phyloP scores from a whole-genome alignment of 2,113 vertebrate genomes.

The Microtus richardsoni region DNA sequence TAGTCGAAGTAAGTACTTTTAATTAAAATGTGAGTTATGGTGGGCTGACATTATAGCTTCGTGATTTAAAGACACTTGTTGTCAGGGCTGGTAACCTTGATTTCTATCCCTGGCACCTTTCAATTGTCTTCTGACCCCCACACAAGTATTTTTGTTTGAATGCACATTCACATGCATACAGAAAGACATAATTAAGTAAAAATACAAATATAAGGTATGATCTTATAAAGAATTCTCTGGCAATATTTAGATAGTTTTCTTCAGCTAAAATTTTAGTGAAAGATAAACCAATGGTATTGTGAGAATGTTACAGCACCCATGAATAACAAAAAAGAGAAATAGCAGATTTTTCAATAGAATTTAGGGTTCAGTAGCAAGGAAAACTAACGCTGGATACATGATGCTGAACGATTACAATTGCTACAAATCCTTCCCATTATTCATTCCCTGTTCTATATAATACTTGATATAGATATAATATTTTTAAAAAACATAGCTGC shows the following conservation, averaged over 20 bases:
- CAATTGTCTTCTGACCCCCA: neutral
- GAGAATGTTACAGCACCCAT: neutral
- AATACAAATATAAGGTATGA: neutral
- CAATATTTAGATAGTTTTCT: neutral
- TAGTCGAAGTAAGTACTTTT: neutral
- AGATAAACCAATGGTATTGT: neutral
- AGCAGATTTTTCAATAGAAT: neutral
- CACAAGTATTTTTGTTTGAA: no score
- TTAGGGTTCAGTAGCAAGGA: neutral
- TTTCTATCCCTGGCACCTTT: neutral
- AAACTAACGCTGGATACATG: neutral
- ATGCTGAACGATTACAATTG: no score
- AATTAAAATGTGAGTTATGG: constrained; percentile 4
- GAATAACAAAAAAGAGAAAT: neutral
- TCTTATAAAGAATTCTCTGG: neutral
- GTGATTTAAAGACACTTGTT: neutral
- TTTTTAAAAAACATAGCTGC: neutral
- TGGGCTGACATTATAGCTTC: neutral
- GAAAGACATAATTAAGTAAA: neutral
- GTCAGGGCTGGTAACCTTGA: neutral
- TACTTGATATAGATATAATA: neutral
- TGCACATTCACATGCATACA: neutral
- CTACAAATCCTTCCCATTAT: neutral
- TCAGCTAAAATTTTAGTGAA: neutral
- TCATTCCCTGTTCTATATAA: neutral